Conservation (phyloP, 30 jellyfish, hydroid and myxozoan species). For the Clytia hemisphaerica region DNA sequence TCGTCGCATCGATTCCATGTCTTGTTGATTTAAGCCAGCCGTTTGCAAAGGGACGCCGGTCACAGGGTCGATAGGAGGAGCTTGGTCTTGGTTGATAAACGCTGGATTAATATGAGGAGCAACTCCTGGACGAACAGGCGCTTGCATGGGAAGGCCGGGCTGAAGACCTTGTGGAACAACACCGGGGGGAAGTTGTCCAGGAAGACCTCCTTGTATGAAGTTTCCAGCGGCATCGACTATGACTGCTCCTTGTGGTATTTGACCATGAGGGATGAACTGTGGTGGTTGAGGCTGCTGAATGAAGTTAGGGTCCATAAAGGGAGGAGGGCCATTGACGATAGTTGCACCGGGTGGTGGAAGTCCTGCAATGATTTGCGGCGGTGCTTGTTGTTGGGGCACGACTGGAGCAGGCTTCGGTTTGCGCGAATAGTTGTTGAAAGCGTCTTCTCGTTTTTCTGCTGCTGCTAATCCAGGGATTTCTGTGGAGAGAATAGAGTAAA, state of each 20-base stretch:
- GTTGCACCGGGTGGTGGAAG: slow-evolving; percentile 50
- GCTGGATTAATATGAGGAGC: slow-evolving; percentile 97
- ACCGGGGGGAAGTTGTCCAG: slow-evolving; percentile 32
- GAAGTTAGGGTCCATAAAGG: slow-evolving; percentile 16
- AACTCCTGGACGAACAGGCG: slow-evolving; percentile 76
- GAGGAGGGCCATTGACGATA: slow-evolving; percentile 33
- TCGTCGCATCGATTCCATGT: slow-evolving; percentile 81
- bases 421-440: no score
- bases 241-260: slow-evolving; percentile 29
- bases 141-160: slow-evolving; percentile 28
- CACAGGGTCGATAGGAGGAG: slow-evolving; percentile 50
- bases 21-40: slow-evolving; percentile 69
- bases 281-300: slow-evolving; percentile 24
- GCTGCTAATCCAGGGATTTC: slow-evolving; percentile 18
- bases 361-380: slow-evolving; percentile 35
- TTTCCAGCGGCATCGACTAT: slow-evolving; percentile 33
- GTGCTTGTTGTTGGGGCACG: no score
- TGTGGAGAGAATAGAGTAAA: no score
- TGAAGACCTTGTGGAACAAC: slow-evolving; percentile 48
- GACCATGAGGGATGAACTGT: slow-evolving; percentile 17
- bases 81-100: slow-evolving; percentile 52
- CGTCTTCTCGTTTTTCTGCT: neutral
- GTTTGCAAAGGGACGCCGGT: slow-evolving; percentile 51
- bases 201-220: slow-evolving; percentile 33
- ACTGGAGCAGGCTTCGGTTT: slow-evolving; percentile 14